A percentile compares a stretch with the other conserved stretches of the same genome.
These are phyloP conservation scores for Heterohyrax brucei DNA, from an alignment of 2,797 vertebrate genomes.

Conservation along the genomic window DNA sequence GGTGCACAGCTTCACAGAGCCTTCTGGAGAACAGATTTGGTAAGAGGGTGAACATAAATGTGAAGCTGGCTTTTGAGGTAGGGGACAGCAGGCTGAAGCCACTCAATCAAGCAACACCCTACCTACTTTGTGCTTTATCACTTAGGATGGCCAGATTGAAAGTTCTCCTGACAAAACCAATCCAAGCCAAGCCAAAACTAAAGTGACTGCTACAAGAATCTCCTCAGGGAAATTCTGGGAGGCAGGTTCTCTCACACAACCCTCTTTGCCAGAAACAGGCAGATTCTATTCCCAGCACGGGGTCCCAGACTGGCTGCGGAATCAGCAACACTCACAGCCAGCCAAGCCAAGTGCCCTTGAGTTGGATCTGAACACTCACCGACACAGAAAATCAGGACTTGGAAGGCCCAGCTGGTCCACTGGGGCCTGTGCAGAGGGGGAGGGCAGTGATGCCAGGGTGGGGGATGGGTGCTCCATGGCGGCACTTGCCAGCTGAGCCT, in stretches of 20 bases:
- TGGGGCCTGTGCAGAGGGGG: background rate
- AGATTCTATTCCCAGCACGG: background rate
- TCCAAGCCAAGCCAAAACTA: too few species aligned
- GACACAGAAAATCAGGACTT: background rate
- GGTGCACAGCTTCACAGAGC: background rate
- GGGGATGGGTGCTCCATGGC: background rate
- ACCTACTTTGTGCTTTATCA: background rate
- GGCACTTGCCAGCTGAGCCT: too few species aligned
- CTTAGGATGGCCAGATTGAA: background rate
- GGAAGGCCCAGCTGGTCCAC: background rate
- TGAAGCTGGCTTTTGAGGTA: background rate
- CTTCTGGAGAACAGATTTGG: background rate
- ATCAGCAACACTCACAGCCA: background rate
- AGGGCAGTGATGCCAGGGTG: accelerated
- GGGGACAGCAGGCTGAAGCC: background rate
- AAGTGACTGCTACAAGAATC: too few species aligned
- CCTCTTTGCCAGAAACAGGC: background rate
- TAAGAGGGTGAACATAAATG: background rate
- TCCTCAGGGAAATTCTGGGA: background rate
- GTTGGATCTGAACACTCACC: too few species aligned
- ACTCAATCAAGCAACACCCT: background rate
- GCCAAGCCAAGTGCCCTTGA: background rate
- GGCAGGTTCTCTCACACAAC: background rate
- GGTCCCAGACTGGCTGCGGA: background rate
- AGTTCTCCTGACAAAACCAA: background rate